Evolutionary conservation across 30 jellyfish, hydroid and myxozoan genomes (phyloP).

Genomic region (Aurelia sp.): DNA sequence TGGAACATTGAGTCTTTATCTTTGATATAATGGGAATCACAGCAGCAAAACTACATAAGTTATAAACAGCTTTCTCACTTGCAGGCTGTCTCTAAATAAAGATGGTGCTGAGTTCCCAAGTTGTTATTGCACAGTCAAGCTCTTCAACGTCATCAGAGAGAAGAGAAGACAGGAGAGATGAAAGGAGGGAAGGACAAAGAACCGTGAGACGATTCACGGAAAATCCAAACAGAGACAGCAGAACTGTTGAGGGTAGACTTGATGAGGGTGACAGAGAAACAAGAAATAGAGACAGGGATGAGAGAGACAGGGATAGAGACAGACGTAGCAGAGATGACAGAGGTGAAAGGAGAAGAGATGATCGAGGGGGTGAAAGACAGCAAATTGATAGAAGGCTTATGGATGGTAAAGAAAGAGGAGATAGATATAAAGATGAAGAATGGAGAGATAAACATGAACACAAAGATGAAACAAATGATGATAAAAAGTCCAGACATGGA

Average conservation of each 20-base stretch:
- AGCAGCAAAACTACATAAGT: no score
- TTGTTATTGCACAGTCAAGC: conserved; percentile 35
- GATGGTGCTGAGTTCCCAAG: conserved; percentile 60
- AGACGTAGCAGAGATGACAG: conserved; percentile 9
- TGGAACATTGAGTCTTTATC: no score
- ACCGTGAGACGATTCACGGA: no score
- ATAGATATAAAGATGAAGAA: conserved; percentile 9
- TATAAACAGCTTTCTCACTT: no score
- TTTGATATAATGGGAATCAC: no score
- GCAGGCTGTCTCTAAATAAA: background rate
- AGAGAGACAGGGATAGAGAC: background rate
- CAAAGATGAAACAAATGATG: background rate
- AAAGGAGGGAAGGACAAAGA: conserved; percentile 16
- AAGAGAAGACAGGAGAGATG: conserved; percentile 43
- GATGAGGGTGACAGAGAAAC: background rate
- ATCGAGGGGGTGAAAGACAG: conserved; percentile 66
- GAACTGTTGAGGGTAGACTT: background rate
- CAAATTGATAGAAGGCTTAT: conserved; percentile 4
- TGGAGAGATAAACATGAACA: conserved; percentile 28
- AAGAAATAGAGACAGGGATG: conserved; percentile 27
- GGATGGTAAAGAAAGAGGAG: conserved; percentile 17
- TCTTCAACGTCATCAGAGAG: conserved; percentile 44
- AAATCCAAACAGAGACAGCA: background rate
- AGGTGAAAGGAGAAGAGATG: conserved; percentile 58
- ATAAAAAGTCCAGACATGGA: conserved; percentile 53